Evolutionary conservation across 2,888 invertebrate species (phyloP), one percentile per base, ranked within the genome.

Genomic region (Mesochorus sp.): DNA sequence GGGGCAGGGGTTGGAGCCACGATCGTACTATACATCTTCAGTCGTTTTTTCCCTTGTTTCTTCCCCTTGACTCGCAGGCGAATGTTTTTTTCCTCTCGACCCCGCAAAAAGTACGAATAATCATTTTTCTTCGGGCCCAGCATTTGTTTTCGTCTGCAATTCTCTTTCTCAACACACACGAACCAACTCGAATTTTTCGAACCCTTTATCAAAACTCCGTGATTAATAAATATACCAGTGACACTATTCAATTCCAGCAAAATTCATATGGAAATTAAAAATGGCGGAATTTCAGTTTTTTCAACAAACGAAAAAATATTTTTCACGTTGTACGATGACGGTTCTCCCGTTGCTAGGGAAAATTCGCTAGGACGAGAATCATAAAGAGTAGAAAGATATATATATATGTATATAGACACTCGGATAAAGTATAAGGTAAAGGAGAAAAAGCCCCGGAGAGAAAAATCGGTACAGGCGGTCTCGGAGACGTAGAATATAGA

Each of bases 391-490:
- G 39, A 21, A 21, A 72, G 42, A 37, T 21, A 19, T n/a, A n/a
- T n/a, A n/a, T n/a, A n/a, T n/a, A n/a, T n/a, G n/a, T n/a, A n/a
- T n/a, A n/a, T n/a, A n/a, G n/a, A n/a, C n/a, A n/a, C 28, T 70
- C 49, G 71, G 55, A 59, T 19, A 81, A 76, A 81, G 82, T 19
- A 2, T 21, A 19, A 28, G 21, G 21, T 17, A 31, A 70, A 37
- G 10, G 59, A 44, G 70, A 70, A 70, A 37, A 59, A 70, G 49
- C 47, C 37, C 47, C 70, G 70, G 37, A 42, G 26, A 68, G 68
- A 77, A 77, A 74, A 64, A 78, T 73, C 73, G 73, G 55, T 62
- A 68, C 24, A 53, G 64, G 49, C 28, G 49, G 76, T 66, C 59
- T 72, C 62, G 44, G 67, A 72, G 67, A 71, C 47, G 55, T 34